Conservation (phyloP, 2,113 vertebrate species). For the Otus sunia region DNA sequence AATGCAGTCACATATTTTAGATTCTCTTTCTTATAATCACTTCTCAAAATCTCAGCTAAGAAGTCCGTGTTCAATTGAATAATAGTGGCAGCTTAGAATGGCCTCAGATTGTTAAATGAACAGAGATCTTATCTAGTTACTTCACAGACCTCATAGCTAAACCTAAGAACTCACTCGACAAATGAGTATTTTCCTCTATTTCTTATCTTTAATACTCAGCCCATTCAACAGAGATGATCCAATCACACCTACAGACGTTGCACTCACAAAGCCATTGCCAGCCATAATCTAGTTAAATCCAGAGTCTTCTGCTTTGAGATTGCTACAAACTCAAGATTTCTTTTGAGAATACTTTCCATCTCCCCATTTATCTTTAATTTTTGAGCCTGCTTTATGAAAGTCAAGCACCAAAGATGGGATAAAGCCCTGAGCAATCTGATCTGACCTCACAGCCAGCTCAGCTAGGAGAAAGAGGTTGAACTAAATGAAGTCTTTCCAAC, state of each 20-base stretch:
- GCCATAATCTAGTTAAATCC: not conserved
- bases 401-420: not conserved
- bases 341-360: not conserved
- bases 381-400: not conserved
- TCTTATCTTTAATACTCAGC: not conserved
- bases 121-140: not conserved
- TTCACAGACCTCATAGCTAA: not conserved
- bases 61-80: not conserved
- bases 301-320: not conserved
- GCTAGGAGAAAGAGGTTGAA: not conserved
- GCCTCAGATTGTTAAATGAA: not conserved
- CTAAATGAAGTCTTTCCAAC: not conserved
- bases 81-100: not conserved
- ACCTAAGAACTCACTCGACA: not conserved
- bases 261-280: not conserved
- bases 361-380: not conserved
- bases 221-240: not conserved
- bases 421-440: not conserved
- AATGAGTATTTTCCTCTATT: not conserved
- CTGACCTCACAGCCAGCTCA: not conserved
- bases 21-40: not conserved
- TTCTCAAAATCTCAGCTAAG: not conserved
- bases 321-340: not conserved
- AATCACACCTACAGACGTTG: not conserved
- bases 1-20: not conserved